Conservation (phyloP, 2,113 vertebrate genomes). For the Pionites leucogaster region DNA sequence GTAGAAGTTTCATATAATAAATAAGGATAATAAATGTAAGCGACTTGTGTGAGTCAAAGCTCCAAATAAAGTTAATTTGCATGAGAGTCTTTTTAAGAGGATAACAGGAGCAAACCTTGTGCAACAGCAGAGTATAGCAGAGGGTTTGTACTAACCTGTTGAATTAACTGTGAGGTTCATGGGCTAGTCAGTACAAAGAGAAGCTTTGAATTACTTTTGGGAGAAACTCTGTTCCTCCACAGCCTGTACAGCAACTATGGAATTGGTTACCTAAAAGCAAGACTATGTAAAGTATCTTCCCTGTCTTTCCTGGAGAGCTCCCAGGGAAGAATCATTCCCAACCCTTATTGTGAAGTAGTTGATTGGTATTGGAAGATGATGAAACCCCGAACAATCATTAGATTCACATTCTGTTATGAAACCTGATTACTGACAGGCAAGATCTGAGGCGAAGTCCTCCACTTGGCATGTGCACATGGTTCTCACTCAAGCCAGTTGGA, state of each 20-base stretch:
- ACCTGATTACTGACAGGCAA: background rate
- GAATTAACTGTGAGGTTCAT: background rate
- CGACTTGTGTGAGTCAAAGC: background rate
- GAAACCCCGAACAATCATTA: background rate
- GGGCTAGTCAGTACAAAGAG: background rate
- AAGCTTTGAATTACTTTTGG: background rate
- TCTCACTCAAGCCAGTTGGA: background rate
- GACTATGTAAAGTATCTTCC: background rate
- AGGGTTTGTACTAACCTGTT: background rate
- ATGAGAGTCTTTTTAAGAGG: background rate
- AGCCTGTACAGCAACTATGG: background rate
- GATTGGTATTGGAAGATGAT: background rate
- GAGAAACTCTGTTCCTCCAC: background rate
- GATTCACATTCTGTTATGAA: background rate
- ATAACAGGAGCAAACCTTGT: background rate
- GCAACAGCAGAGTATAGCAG: background rate
- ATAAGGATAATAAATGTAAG: background rate
- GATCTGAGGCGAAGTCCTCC: background rate
- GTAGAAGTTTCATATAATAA: background rate
- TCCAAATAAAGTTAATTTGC: background rate
- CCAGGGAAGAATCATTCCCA: background rate
- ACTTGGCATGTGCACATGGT: fast-evolving
- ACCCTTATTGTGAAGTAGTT: background rate
- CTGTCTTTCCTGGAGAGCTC: background rate
- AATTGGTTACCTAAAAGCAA: background rate